Percentiles rank a stretch among this genome's conserved stretches.
phyloP scores from a whole-genome alignment of 2,888 invertebrate species.

The Dasysyrphus albostriatus region DNA sequence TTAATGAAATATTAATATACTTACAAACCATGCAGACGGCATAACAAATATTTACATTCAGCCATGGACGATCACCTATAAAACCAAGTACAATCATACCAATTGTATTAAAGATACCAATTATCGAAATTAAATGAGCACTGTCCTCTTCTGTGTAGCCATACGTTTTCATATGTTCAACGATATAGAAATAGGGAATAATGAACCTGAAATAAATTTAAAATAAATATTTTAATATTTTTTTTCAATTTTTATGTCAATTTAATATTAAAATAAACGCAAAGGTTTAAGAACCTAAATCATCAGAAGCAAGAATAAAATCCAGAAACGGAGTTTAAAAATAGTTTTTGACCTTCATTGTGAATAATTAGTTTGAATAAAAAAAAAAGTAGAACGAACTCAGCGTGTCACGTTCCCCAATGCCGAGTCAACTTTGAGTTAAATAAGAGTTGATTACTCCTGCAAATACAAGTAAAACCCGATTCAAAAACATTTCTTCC shows the following conservation, averaged over 20 bases:
- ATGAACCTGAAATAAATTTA: constrained; percentile 91
- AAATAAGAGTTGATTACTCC: too few species aligned
- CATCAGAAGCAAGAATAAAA: too few species aligned
- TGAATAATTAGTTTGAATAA: too few species aligned
- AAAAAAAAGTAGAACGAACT: too few species aligned
- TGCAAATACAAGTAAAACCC: too few species aligned
- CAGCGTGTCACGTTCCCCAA: too few species aligned
- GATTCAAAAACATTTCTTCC: too few species aligned
- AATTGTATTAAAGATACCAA: constrained; percentile 95
- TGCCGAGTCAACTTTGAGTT: too few species aligned
- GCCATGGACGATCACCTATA: constrained; percentile 93
- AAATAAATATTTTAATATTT: background rate
- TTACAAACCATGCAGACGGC: constrained; percentile 88
- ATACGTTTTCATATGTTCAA: constrained; percentile 91
- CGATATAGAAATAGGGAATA: constrained; percentile 96
- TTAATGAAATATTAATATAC: constrained; percentile 62
- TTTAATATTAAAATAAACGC: too few species aligned
- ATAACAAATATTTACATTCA: constrained; percentile 93
- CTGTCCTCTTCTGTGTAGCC: constrained; percentile 90
- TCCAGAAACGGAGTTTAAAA: too few species aligned
- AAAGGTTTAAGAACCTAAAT: too few species aligned
- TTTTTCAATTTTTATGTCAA: background rate
- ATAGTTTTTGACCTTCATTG: too few species aligned
- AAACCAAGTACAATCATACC: constrained; percentile 95
- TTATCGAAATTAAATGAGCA: constrained; percentile 92